A percentile compares a stretch with the other conserved stretches of the same genome.
Conservation (phyloP, 2,888 invertebrate genomes). For the Noctua comes region DNA sequence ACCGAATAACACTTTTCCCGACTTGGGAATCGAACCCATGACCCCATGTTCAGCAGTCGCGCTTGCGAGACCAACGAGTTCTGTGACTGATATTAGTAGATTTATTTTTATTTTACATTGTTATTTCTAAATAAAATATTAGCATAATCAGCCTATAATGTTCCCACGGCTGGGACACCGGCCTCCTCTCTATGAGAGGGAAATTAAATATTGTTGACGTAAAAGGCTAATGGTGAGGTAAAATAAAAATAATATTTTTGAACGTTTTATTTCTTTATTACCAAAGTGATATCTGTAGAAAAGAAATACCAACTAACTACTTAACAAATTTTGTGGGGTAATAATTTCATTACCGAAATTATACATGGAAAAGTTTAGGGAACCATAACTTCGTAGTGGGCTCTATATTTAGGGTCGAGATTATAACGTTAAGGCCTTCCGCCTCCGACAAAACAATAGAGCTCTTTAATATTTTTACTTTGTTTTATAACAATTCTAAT, state of each 20-base stretch:
- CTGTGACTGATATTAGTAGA: not conserved
- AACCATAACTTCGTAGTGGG: conserved; percentile 20
- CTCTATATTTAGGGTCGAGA: conserved; percentile 38
- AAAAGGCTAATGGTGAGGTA: not conserved
- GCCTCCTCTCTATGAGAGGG: too few relatives aligned
- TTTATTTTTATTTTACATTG: not conserved
- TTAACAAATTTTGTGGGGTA: not conserved
- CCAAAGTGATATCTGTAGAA: not conserved
- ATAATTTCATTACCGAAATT: conserved; percentile 28
- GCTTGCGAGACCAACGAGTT: not conserved
- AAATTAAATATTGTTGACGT: not conserved
- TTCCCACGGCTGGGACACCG: too few relatives aligned
- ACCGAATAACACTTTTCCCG: not conserved
- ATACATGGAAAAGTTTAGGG: conserved; percentile 26
- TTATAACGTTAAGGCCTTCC: conserved; percentile 37
- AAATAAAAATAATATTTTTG: not conserved
- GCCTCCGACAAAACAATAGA: conserved; percentile 15
- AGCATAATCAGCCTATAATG: too few relatives aligned
- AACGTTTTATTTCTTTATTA: not conserved
- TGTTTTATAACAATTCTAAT: not conserved
- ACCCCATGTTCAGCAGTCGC: too few relatives aligned
- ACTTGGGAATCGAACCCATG: too few relatives aligned
- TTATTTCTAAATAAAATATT: not conserved
- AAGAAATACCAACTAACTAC: not conserved
- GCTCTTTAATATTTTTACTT: conserved; percentile 18